Evolutionary conservation across 2,888 invertebrate genomes (phyloP).

Genomic region (Antheraea yamamai): DNA sequence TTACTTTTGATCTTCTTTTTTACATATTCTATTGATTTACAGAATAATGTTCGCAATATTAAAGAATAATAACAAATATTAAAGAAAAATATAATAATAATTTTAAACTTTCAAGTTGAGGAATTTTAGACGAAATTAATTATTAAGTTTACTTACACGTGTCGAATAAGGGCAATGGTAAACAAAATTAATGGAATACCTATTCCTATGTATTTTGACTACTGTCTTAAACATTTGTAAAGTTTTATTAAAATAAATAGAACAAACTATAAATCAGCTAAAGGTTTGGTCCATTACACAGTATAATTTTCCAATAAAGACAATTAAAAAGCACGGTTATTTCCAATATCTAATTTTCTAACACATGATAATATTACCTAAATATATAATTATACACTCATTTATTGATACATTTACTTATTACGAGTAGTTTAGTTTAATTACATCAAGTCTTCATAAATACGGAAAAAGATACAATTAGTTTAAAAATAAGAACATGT

Average conservation of each 20-base stretch:
- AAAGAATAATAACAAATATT: not conserved
- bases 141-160: not conserved
- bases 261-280: not conserved
- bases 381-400: constrained; percentile 4
- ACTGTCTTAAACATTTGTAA: not conserved
- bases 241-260: not conserved
- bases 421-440: constrained; percentile 8
- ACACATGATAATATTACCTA: not conserved
- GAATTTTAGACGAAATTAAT: not conserved
- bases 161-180: not conserved
- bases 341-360: not conserved
- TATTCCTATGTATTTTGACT: not conserved
- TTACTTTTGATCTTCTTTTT: too few relatives aligned
- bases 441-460: not conserved
- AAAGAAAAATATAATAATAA: not conserved
- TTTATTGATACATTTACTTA: not conserved
- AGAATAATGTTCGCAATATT: too few relatives aligned
- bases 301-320: not conserved
- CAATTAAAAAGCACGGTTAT: not conserved
- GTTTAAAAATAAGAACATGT: not conserved
- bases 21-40: too few relatives aligned
- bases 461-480: not conserved
- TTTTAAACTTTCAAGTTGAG: not conserved
- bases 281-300: not conserved
- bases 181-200: not conserved